These are phyloP conservation scores for Nyctibius grandis DNA, from an alignment of 2,797 vertebrate genomes.

Conservation along the genomic window DNA sequence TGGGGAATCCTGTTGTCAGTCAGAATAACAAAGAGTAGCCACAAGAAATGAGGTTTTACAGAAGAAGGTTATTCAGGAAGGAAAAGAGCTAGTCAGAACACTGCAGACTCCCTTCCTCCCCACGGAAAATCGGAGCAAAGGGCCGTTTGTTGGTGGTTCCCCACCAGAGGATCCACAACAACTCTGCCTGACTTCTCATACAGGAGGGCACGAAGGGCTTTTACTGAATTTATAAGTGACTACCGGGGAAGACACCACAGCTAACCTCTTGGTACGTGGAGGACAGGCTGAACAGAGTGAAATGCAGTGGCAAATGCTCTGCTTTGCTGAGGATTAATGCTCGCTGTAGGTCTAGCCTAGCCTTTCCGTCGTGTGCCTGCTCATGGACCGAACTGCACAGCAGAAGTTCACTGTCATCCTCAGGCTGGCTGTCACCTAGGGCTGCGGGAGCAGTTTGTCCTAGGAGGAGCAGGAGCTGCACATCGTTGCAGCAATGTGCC, in stretches of 20 bases:
- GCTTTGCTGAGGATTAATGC: background rate
- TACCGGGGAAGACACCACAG: background rate
- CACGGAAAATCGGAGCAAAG: background rate
- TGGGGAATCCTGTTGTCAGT: background rate
- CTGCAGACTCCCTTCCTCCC: background rate
- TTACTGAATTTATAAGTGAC: background rate
- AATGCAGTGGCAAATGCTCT: background rate
- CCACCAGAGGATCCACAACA: background rate
- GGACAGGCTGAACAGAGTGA: background rate
- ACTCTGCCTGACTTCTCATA: background rate
- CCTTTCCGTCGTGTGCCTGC: fast-evolving
- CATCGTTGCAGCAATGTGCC: background rate
- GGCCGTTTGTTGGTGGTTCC: background rate
- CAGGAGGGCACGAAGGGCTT: background rate
- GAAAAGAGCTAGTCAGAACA: background rate
- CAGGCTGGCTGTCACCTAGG: background rate
- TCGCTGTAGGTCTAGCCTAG: background rate
- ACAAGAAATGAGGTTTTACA: background rate
- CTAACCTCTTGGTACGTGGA: background rate
- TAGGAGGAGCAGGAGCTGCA: background rate
- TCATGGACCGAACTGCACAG: background rate
- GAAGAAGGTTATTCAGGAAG: slow-evolving; percentile 6
- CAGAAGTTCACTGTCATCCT: background rate
- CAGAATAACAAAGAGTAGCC: background rate
- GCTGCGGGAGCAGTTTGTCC: background rate